Evolutionary conservation across 2,888 invertebrate genomes (phyloP), one percentile per base, ranked within the genome.

Genomic region (Polia nebulosa): DNA sequence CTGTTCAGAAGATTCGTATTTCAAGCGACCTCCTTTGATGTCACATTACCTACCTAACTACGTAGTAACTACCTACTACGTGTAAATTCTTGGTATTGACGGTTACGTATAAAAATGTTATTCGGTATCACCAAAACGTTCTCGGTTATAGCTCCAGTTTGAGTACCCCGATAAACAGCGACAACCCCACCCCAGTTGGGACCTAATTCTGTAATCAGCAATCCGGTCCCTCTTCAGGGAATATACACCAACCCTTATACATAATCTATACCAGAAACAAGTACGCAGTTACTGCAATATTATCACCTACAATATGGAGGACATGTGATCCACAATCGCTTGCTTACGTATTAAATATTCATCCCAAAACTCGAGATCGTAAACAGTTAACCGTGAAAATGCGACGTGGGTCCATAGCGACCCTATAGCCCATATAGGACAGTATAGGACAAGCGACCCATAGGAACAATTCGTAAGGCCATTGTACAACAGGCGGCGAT

Each of bases 351-450:
- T 78, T 72, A 81, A 83, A 69, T 80, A 81, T 84, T 79, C 82
- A 77, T 73, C 74, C 60, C 63, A 17, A 51, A 73, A 79, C 74
- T 69, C 68, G 53, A 53, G 45, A n/a, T 74, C 69, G 82, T 82
- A 83, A 77, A 84, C 76, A 77, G 78, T 84, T 85, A 87, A 88
- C 84, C 86, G 83, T 83, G 82, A 76, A 87, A 84, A 76, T 55
- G 78, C 84, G 62, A 71, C 69, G 63, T 57, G 65, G 73, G 74
- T 55, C 73, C 63, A 73, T 39, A 72, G 64, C 67, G 76, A 53
- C 72, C 70, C 47, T 78, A 78, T 27, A 76, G 55, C 41, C 41
- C 47, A 47, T 59, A 68, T 7, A 64, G 47, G 64, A 58, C 70
- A 52, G 66, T 65, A 76, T 72, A 63, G 55, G 60, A 74, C 76